These are phyloP conservation scores for Polyploca ridens DNA, from an alignment of 2,888 invertebrate genomes.

Conservation along the genomic window DNA sequence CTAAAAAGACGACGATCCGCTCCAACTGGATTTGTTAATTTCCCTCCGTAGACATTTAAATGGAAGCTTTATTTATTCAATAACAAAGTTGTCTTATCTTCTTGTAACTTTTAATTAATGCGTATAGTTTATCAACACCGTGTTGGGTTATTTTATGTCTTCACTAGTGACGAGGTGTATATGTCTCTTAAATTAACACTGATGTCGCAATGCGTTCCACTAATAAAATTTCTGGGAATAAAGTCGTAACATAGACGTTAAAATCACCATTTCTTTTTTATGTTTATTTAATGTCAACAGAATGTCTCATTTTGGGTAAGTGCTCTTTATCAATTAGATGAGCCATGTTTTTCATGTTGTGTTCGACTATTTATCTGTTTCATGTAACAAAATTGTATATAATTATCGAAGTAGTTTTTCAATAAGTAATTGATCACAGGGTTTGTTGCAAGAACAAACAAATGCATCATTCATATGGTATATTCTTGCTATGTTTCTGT, in stretches of 20 bases:
- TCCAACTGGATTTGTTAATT: conserved; percentile 42
- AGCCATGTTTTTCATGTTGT: background rate
- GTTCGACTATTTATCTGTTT: background rate
- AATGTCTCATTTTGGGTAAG: conserved; percentile 4
- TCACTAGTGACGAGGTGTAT: background rate
- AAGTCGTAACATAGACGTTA: conserved; percentile 20
- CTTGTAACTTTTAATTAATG: conserved; percentile 61
- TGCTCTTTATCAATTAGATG: conserved; percentile 2
- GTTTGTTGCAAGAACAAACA: background rate
- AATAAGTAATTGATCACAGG: background rate
- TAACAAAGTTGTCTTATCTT: conserved; percentile 58
- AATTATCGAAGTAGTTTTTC: background rate
- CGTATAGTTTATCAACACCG: conserved; percentile 29
- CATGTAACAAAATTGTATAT: background rate
- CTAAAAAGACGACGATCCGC: conserved; percentile 40
- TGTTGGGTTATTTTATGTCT: conserved; percentile 20
- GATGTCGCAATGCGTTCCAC: conserved; percentile 28
- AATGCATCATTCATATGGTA: background rate
- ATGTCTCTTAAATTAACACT: conserved; percentile 5
- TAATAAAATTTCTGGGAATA: conserved; percentile 30
- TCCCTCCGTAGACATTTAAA: conserved; percentile 43
- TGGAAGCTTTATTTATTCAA: conserved; percentile 62
- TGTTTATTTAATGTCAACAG: background rate
- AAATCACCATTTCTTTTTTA: conserved; percentile 5
- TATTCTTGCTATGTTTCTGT: too few species aligned